These are phyloP conservation scores for Astropecten irregularis DNA, from an alignment of 53 echinoderm and acorn worm species.

Conservation along the genomic window DNA sequence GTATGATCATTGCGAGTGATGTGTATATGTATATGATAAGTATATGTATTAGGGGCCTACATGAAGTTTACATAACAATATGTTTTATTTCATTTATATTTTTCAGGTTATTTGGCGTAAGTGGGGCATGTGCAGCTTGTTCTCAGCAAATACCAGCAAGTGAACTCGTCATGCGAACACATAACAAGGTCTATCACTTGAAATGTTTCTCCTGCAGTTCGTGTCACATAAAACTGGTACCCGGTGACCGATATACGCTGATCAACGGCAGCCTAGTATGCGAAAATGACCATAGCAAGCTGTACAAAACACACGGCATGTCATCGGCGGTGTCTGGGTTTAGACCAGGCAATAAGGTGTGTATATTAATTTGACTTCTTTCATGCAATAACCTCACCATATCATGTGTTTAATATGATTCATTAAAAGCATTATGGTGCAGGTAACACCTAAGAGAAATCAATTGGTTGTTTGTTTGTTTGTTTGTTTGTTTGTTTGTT, in stretches of 20 bases:
- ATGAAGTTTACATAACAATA: too few relatives aligned
- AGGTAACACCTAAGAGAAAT: too few relatives aligned
- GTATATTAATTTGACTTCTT: background rate
- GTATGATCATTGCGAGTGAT: too few relatives aligned
- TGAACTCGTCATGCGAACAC: constrained; percentile 95
- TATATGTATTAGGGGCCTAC: too few relatives aligned
- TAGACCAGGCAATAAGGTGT: constrained; percentile 85
- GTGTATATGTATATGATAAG: too few relatives aligned
- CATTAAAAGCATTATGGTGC: too few relatives aligned
- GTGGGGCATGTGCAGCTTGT: constrained; percentile 94
- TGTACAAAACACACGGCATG: constrained; percentile 78
- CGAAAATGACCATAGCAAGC: constrained; percentile 93
- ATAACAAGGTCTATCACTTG: constrained; percentile 94
- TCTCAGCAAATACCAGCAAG: constrained; percentile 93
- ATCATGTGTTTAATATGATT: too few relatives aligned
- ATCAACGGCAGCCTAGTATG: constrained; percentile 97
- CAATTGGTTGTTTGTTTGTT: too few relatives aligned
- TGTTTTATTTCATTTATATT: too few relatives aligned
- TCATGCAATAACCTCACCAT: too few relatives aligned
- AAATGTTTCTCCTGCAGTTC: constrained; percentile 98
- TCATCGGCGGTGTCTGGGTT: constrained; percentile 62
- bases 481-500: too few relatives aligned
- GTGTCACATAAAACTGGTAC: constrained; percentile 90
- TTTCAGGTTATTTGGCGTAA: constrained; percentile 91
- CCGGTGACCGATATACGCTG: constrained; percentile 87